Conservation (phyloP, 92 coral and sea anemone species). For the Plumapathes pennacea region DNA sequence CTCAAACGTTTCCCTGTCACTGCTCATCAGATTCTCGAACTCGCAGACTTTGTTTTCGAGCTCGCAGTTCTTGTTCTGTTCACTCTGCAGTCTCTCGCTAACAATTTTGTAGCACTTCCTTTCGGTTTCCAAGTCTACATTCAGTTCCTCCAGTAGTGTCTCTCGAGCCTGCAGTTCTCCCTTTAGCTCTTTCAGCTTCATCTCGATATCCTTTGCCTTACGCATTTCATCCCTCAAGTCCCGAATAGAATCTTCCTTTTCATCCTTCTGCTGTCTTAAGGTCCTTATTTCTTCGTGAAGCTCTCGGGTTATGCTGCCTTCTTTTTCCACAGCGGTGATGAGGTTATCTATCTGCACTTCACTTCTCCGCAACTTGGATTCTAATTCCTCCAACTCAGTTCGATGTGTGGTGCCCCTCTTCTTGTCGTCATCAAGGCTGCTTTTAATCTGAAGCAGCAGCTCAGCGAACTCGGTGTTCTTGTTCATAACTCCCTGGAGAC, state of each 20-base stretch:
- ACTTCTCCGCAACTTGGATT: constrained; percentile 5
- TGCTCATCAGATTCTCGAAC: constrained; percentile 52
- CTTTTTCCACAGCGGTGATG: constrained; percentile 6
- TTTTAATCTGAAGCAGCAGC: constrained; percentile 38
- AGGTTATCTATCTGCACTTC: constrained; percentile 35
- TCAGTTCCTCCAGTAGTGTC: constrained; percentile 61
- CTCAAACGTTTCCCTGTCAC: constrained; percentile 55
- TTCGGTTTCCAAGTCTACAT: constrained; percentile 75
- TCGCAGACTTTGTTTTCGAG: constrained; percentile 52
- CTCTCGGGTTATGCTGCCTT: constrained; percentile 27
- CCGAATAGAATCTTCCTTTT: constrained; percentile 42
- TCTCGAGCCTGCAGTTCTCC: constrained; percentile 47
- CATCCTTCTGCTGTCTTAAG: constrained; percentile 37
- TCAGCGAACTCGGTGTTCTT: constrained; percentile 56
- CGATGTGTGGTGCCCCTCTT: constrained; percentile 18
- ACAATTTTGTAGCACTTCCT: constrained; percentile 68
- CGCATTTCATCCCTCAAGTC: constrained; percentile 25
- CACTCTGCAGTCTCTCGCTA: constrained; percentile 67
- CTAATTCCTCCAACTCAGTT: constrained; percentile 21
- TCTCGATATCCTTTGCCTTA: constrained; percentile 39
- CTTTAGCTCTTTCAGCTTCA: constrained; percentile 55
- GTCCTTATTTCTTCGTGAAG: constrained; percentile 30
- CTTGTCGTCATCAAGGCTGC: constrained; percentile 36
- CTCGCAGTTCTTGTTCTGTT: constrained; percentile 55
- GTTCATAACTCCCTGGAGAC: constrained; percentile 54